Percentiles rank a stretch among this genome's conserved stretches.
Evolutionary conservation across 2,797 vertebrate species (phyloP).

Genomic region (Erpetoichthys calabaricus): DNA sequence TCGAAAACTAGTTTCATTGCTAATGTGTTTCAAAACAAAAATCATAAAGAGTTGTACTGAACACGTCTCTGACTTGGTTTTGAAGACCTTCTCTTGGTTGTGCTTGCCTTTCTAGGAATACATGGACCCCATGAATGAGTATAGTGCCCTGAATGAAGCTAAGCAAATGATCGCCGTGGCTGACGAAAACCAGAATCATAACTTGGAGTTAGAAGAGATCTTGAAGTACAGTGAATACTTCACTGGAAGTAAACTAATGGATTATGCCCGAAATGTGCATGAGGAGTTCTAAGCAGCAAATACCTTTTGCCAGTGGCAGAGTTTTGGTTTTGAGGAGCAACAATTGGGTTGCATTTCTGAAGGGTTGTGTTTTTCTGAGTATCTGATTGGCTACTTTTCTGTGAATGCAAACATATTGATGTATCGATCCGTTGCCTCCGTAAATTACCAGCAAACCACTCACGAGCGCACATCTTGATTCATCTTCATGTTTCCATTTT

Average conservation of each 20-base stretch:
- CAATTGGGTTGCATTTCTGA: too few relatives aligned
- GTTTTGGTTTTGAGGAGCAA: too few relatives aligned
- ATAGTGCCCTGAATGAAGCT: conserved; percentile 88
- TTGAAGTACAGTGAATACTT: conserved; percentile 96
- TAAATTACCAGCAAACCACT: too few relatives aligned
- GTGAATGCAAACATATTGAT: too few relatives aligned
- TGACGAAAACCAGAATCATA: conserved; percentile 88
- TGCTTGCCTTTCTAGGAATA: conserved; percentile 56
- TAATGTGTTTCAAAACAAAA: too few relatives aligned
- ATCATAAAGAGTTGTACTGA: background rate
- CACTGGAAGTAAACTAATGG: conserved; percentile 96
- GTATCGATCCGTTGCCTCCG: too few relatives aligned
- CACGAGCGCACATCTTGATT: too few relatives aligned
- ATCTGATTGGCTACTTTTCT: too few relatives aligned
- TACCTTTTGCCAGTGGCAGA: background rate
- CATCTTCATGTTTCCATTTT: too few relatives aligned
- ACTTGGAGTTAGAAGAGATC: conserved; percentile 82
- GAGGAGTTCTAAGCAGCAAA: conserved; percentile 79
- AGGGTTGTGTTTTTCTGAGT: too few relatives aligned
- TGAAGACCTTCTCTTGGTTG: background rate
- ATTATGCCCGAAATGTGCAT: conserved; percentile 88
- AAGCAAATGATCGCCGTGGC: conserved; percentile 97
- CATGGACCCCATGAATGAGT: conserved; percentile 96
- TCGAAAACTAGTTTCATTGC: too few relatives aligned
- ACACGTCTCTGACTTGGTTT: background rate